A percentile compares a stretch with the other conserved stretches of the same genome.
Conservation (phyloP, 1,140 invertebrate species). For the Coelopa frigida region DNA sequence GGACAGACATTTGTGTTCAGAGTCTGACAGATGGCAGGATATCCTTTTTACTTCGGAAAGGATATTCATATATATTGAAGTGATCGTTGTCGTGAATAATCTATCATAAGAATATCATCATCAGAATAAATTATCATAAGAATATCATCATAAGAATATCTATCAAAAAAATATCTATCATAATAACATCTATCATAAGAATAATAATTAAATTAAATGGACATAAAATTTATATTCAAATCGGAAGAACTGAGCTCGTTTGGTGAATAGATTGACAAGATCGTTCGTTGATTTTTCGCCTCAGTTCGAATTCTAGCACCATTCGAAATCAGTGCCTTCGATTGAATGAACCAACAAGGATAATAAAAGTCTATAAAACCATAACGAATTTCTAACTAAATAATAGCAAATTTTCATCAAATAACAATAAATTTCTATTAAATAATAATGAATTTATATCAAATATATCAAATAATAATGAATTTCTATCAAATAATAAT, state of each 20-base stretch:
- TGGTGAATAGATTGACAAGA: conserved; percentile 17
- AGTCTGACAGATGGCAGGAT: too few relatives aligned
- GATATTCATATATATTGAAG: too few relatives aligned
- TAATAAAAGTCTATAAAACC: not conserved
- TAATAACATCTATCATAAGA: too few relatives aligned
- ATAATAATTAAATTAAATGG: not conserved
- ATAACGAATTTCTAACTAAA: not conserved
- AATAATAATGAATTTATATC: conserved; percentile 1
- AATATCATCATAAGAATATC: too few relatives aligned
- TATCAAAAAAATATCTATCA: too few relatives aligned
- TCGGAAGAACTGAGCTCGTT: conserved; percentile 18
- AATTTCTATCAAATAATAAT: not conserved
- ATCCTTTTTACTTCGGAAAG: too few relatives aligned
- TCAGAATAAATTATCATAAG: too few relatives aligned
- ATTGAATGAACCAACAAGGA: conserved; percentile 12
- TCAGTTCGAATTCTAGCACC: conserved; percentile 14
- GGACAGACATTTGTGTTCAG: too few relatives aligned
- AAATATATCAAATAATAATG: not conserved
- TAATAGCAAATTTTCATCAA: too few relatives aligned
- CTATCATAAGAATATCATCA: too few relatives aligned
- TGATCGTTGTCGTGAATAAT: too few relatives aligned
- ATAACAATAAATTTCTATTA: not conserved
- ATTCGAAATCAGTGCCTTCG: conserved; percentile 21
- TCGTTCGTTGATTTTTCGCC: not conserved
- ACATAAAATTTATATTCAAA: conserved; percentile 7